Conservation (phyloP, 2,113 vertebrate genomes). For the Leucosticte australis region DNA sequence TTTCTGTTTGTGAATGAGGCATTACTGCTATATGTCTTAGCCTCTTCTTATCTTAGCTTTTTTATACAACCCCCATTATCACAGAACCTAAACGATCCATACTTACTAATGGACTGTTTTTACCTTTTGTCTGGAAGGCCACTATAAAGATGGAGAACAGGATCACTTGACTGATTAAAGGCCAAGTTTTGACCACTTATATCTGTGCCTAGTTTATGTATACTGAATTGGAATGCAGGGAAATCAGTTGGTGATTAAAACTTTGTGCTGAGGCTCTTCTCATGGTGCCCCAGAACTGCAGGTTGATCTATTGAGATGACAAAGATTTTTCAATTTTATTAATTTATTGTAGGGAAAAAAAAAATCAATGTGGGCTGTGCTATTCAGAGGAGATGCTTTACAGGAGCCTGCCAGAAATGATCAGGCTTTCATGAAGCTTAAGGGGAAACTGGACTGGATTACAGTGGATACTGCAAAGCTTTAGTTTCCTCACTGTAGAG, state of each 20-base stretch:
- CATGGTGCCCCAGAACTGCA: not conserved
- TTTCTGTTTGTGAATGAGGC: constrained; percentile 10
- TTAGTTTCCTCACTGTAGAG: not conserved
- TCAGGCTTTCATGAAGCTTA: not conserved
- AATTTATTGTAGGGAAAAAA: not conserved
- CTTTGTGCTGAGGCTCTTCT: not conserved
- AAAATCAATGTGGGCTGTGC: not conserved
- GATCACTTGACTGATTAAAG: not conserved
- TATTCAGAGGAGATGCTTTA: not conserved
- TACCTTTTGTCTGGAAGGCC: not conserved
- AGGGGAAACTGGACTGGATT: not conserved
- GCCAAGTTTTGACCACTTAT: not conserved
- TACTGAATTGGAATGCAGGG: not conserved
- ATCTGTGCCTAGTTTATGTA: not conserved
- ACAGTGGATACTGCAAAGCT: not conserved
- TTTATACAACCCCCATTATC: not conserved
- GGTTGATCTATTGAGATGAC: not conserved
- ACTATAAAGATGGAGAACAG: not conserved
- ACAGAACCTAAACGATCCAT: not conserved
- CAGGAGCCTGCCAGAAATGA: not conserved
- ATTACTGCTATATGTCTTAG: not conserved
- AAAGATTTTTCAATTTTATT: not conserved
- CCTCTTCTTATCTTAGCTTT: not conserved
- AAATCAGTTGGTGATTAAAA: not conserved
- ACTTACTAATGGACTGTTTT: not conserved